phyloP scores from a whole-genome alignment of 2,113 vertebrate species.

The Oryzias celebensis region DNA sequence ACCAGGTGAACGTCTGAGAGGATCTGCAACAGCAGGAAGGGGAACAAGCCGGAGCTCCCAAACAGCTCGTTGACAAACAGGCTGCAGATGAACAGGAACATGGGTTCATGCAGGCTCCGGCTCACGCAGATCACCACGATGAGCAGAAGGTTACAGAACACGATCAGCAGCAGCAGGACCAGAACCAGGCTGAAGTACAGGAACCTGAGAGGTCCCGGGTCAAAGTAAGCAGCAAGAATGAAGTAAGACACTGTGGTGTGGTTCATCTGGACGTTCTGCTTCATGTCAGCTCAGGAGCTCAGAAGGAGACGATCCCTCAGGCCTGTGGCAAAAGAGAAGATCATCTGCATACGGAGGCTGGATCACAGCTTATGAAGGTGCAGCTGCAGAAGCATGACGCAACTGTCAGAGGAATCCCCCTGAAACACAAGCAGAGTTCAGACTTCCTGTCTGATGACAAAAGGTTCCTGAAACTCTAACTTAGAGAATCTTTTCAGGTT shows the following conservation, averaged over 20 bases:
- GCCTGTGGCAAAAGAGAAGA: no score
- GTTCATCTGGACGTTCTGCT: neutral
- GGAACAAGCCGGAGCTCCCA: neutral
- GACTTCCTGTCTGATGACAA: no score
- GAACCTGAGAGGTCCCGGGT: neutral
- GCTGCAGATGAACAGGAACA: conserved; percentile 67
- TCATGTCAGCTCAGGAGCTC: no score
- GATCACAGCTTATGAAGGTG: no score
- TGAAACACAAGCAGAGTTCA: no score
- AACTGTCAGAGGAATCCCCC: no score
- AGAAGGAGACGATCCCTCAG: no score
- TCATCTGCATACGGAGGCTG: no score
- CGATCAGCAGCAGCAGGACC: neutral
- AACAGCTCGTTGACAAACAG: neutral
- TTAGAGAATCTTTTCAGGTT: no score
- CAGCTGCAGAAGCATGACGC: no score
- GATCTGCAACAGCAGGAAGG: conserved; percentile 1
- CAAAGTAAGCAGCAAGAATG: conserved; percentile 4
- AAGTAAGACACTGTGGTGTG: neutral
- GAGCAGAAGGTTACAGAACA: conserved; percentile 16
- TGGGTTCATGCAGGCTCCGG: conserved; percentile 66
- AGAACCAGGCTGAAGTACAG: neutral
- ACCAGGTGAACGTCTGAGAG: conserved; percentile 4
- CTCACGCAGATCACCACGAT: conserved; percentile 49
- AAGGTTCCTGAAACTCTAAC: no score